These are phyloP conservation scores for Nebria brevicollis DNA, from an alignment of 2,888 invertebrate genomes.

Conservation along the genomic window DNA sequence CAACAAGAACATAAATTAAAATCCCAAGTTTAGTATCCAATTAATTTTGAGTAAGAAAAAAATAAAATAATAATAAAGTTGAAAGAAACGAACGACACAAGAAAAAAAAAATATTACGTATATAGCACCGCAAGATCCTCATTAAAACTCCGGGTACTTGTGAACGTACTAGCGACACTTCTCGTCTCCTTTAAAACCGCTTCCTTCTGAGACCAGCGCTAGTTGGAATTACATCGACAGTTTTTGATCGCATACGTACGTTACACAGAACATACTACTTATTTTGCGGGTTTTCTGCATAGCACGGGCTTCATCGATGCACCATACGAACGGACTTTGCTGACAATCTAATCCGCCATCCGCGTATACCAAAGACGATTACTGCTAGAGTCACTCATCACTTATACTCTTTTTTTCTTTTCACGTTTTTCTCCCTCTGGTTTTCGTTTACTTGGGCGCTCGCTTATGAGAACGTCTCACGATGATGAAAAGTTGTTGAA, in stretches of 20 bases:
- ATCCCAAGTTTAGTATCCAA: slow-evolving; percentile 34
- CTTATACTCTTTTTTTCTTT: neutral
- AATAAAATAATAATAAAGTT: slow-evolving; percentile 10
- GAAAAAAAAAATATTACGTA: neutral
- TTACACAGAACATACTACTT: neutral
- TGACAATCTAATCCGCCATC: slow-evolving; percentile 35
- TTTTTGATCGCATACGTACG: slow-evolving; percentile 2
- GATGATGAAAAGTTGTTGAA: neutral
- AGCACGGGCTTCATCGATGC: slow-evolving; percentile 27
- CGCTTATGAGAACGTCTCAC: neutral
- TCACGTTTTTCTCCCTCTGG: neutral
- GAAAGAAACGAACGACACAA: neutral
- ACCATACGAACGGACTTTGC: slow-evolving; percentile 23
- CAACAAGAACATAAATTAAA: slow-evolving; percentile 29
- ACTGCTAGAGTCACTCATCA: slow-evolving; percentile 10
- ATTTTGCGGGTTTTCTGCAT: slow-evolving; percentile 37
- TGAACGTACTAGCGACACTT: slow-evolving; percentile 11
- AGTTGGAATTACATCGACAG: neutral
- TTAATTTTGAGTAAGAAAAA: slow-evolving; percentile 35
- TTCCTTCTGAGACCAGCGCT: neutral
- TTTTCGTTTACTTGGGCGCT: neutral
- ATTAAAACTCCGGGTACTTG: slow-evolving; percentile 17
- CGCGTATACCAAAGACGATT: slow-evolving; percentile 30
- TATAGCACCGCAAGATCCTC: neutral
- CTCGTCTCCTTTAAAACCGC: neutral